Base-by-base conservation (phyloP, 1,140 invertebrate species). In the Aphis gossypii region DNA sequence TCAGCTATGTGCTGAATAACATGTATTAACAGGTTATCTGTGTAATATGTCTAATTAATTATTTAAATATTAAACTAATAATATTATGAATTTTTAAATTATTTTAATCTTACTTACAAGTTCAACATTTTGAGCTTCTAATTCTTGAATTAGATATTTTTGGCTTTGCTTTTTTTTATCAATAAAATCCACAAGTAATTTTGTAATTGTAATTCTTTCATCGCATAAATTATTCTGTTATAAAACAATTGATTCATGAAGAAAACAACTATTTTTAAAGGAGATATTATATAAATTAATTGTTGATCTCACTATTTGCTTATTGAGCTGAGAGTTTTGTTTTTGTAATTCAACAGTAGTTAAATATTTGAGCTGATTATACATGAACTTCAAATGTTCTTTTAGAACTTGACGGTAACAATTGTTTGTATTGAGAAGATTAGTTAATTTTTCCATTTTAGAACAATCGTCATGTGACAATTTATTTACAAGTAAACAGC, bases 281-380 rank as follows among this genome's bases (percentile, higher is more conserved):
- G 25, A 44, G 9, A 44, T 84, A 41, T 41, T 41, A 41, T 41
- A 44, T 25, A 25, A 44, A 60, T 54, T 1, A 18, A 60, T 44
- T 30, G 30, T 90, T 90, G 35, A 21, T 60, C 82, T 25, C 44
- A 93, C 91, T 83, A 93, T 84, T 83, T 93, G 91, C 54, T 93
- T 93, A 56, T 84, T 84, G 41, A 83, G 68, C 35, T 93, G 91
- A 51, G n/a, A 84, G 25, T 56, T 60, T 83, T 56, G 91, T 9
- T 84, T 93, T 54, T 93, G 44, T 41, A 93, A 84, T 54, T 93
- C 91, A 38, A 25, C 35, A 84, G 46, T 38, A 11, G 92, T 93
- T 56, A 93, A 93, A 86, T 86, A 93, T 44, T 93, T 93, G 23
- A 93, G 92, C 14, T 93, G 92, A 93, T 93, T 93, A n/a, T 93